Base-by-base conservation (phyloP, 2,113 vertebrate species). In the Phaethon lepturus region DNA sequence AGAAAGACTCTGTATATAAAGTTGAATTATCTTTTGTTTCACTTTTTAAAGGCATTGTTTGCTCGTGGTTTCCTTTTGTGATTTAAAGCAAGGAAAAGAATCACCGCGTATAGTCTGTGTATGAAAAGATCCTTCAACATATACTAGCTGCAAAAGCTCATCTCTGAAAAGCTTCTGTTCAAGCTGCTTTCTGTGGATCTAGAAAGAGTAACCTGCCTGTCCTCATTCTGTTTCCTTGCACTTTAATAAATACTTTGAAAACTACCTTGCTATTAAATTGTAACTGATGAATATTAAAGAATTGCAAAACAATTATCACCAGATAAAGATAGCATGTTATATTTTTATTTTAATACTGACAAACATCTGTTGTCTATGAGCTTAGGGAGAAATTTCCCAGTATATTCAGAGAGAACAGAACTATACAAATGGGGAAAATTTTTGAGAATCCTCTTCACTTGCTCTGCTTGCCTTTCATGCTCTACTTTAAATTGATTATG, bases 1-100 rank as follows among this genome's bases (percentile, higher is more conserved):
- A 85, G 45, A 33, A 18, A 66, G 59, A 28, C 55, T 78, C 35
- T 81, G 11, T 91, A 35, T 44, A 68, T 83, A 73, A 96, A 90
- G 72, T 76, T 87, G 77, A 94, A 88, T 94, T 74, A 71, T 86
- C 93, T 91, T 95, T 95, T 95, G 93, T 97, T 94, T 95, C 67
- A 90, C 53, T 94, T 96, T 93, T 95, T 88, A 91, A 96, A 95
- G 66, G 53, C 20, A 10, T 74, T 76, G 77, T 88, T 96, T 96
- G 64, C 87, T 93, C 25, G 33, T 86, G 45, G 33, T 91, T 96
- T 93, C 87, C 87, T 94, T 96, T 96, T 94, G 87, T 93, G 71
- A 90, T 94, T 90, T 73, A 97, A 95, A 95, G 84, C 71, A 88
- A 95, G 77, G 62, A 90, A 69, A 88, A 95, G 62, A 93, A 96